Evolutionary conservation across 2,113 vertebrate species (phyloP), one percentile per base, ranked within the genome.

Genomic region (Neogale vison): DNA sequence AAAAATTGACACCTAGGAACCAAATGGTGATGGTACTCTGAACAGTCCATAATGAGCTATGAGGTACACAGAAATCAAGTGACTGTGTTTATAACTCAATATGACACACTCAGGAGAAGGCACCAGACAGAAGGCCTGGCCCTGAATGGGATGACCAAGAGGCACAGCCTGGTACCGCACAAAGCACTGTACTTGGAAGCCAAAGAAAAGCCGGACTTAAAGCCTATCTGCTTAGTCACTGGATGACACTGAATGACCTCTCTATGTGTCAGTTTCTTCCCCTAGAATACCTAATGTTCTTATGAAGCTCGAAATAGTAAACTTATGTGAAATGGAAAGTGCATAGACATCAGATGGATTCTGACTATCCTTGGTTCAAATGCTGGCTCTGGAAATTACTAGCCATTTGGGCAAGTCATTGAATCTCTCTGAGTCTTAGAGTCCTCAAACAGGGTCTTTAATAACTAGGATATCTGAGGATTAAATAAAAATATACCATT

Each of bases 241-340:
- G 42, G 9, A 36, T 80, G 65, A 80, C 85, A 95, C 0, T 59
- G 52, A 80, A 23, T 83, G 34, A 93, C 29, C 52, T 74, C 13
- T 69, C 65, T 81, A 77, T 50, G 31, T 31, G 21, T 93, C 88
- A 57, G 61, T 90, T 67, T 91, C 47, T 61, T 88, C 47, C 84
- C 74, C 50, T 81, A 6, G 52, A 96, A 95, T 12, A 87, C 36
- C 67, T 93, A 90, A 85, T 2, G 29, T 84, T 94, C 79, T 34
- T 88, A 26, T 88, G 52, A 94, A 74, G 69, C 29, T 90, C 7
- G 23, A 93, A 45, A 79, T 10, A 96, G 63, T 91, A 26, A 94
- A 87, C 67, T 88, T 83, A 65, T 74, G 79, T 67, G 31, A 96
- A 97, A 88, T 79, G 39, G 74, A 96, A 90, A 92, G 34, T 71